Evolutionary conservation across 2,888 invertebrate species (phyloP).

Genomic region (Papilio gigon): DNA sequence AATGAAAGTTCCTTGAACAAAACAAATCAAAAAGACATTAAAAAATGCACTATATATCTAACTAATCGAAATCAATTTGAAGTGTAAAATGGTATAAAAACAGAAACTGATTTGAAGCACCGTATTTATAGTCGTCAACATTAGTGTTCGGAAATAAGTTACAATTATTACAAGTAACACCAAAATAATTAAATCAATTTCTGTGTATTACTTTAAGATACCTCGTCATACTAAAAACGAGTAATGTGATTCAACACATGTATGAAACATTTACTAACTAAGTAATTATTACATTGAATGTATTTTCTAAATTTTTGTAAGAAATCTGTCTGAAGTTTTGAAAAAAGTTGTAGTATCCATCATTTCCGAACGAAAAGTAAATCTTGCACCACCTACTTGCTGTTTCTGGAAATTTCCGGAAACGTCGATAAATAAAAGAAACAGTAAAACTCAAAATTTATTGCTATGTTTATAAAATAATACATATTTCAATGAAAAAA

Average conservation of each 20-base stretch:
- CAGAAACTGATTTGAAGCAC: too few relatives aligned
- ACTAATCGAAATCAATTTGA: neutral
- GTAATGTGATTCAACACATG: neutral
- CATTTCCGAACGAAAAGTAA: conserved; percentile 5
- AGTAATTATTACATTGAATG: neutral
- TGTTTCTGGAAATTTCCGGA: conserved; percentile 9
- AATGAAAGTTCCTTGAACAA: neutral
- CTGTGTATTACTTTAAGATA: neutral
- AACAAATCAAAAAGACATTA: neutral
- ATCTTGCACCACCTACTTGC: neutral
- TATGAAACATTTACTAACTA: neutral
- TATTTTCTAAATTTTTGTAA: neutral
- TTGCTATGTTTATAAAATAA: neutral
- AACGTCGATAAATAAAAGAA: neutral
- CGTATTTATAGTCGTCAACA: conserved; percentile 4
- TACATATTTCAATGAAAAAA: neutral
- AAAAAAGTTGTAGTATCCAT: neutral
- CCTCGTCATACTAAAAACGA: neutral
- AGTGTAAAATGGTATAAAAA: too few relatives aligned
- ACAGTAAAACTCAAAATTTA: neutral
- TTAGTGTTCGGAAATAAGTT: neutral
- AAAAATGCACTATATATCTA: neutral
- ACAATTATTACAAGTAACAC: neutral
- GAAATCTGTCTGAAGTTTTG: too few relatives aligned
- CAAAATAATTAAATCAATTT: neutral